Percentiles rank a stretch among this genome's conserved stretches.
phyloP scores from a whole-genome alignment of 2,888 invertebrate species.

The Lasius platythorax region DNA sequence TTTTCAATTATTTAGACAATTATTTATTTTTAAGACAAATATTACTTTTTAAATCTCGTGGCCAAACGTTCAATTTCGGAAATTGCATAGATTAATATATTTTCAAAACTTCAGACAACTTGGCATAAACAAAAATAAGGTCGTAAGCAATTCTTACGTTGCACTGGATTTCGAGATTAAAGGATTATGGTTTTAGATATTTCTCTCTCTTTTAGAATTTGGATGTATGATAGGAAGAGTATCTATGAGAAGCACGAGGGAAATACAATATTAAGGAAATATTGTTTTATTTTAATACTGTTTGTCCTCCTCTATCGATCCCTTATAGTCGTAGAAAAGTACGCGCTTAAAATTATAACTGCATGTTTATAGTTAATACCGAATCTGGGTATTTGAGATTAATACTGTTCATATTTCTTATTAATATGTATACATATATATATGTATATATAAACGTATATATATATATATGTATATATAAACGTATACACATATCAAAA shows the following conservation, averaged over 20 bases:
- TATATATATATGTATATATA: background rate
- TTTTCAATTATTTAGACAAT: background rate
- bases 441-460: background rate
- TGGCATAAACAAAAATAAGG: background rate
- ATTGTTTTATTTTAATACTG: slow-evolving; percentile 42
- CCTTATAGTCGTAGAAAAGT: slow-evolving; percentile 21
- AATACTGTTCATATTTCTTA: slow-evolving; percentile 40
- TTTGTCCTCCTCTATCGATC: background rate
- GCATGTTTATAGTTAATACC: slow-evolving; percentile 11
- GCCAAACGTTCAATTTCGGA: background rate
- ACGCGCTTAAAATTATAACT: slow-evolving; percentile 3
- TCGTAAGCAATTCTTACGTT: background rate
- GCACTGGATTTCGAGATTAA: background rate
- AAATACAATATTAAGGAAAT: slow-evolving; percentile 10
- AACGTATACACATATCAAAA: background rate
- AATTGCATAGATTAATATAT: background rate
- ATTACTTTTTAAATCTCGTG: background rate
- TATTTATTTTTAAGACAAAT: background rate
- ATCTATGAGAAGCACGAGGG: background rate
- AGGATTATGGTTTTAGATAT: slow-evolving; percentile 6
- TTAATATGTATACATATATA: background rate
- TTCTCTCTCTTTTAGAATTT: background rate
- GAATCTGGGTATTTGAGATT: slow-evolving; percentile 6
- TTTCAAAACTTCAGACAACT: background rate
- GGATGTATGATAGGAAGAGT: background rate